Base-by-base conservation (phyloP, 2,888 invertebrate genomes). In the Drosophila eohydei region DNA sequence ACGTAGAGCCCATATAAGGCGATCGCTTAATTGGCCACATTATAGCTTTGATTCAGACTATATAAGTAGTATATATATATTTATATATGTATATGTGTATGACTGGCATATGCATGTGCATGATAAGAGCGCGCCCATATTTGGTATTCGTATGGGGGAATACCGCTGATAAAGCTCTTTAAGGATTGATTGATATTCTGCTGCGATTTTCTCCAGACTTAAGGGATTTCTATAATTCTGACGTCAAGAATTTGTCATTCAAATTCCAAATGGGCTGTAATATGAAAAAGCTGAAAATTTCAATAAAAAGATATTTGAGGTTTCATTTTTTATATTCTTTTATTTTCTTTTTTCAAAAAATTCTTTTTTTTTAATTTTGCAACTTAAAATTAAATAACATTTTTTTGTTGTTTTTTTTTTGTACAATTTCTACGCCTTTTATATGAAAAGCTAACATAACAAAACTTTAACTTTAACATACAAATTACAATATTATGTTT, bases 371-470 rank as follows among this genome's bases (percentile, higher is more conserved):
- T 81, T 66, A 74, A 73, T 68, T 78, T 81, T 58, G 38, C 11
- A 8, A 7, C 73, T 83, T 85, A 85, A 71, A 71, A 76, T 77
- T 88, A 88, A 75, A 59, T 72, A 82, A 86, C 80, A 84, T 74
- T 77, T 78, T 73, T 70, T 72, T 71, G 26, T 57, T 30, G 30
- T 8, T 43, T 52, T 61, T 62, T 43, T 59, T 30, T 8, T 28
- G 5, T 50, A 50, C 30, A 28, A 64, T 64, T 67, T 43, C 66
- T 61, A 54, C 54, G 60, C 73, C 56, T 36, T 46, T 62, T 64
- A 46, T 59, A 59, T 58, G 77, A 88, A 87, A 88, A 87, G 86
- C 90, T 87, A 87, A 71, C 86, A 85, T 88, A 88, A 88, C 88
- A 87, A 87, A 79, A 86, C 88, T 86, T 86, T 86, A 89, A 86